Evolutionary conservation across 2,888 invertebrate species (phyloP).

Genomic region (Melipona bicolor): DNA sequence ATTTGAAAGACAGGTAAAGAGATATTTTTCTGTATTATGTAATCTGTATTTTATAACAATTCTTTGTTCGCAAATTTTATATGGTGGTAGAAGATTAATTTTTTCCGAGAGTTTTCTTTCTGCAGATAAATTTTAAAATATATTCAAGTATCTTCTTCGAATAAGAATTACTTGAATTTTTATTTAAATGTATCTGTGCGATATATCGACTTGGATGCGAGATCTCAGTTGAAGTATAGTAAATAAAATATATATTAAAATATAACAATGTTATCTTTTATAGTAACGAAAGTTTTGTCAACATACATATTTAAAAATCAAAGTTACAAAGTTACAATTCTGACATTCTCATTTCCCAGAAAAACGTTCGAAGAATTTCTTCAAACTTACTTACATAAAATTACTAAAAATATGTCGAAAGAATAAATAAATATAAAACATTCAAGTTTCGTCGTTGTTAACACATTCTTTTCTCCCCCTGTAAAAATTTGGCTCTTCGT

Average conservation of each 20-base stretch:
- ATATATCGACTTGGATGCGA: not conserved
- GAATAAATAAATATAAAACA: not conserved
- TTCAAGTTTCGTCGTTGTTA: not conserved
- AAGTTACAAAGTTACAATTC: too few species aligned
- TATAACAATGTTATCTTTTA: too few species aligned
- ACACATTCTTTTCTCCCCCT: not conserved
- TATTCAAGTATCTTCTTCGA: not conserved
- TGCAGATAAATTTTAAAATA: too few species aligned
- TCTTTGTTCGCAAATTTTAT: not conserved
- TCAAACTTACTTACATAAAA: too few species aligned
- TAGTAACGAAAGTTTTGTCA: too few species aligned
- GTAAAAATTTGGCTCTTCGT: not conserved
- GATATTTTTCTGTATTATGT: not conserved
- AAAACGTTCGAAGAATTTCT: too few species aligned
- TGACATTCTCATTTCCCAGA: too few species aligned
- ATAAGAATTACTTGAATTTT: not conserved
- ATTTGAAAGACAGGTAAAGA: too few species aligned
- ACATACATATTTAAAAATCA: too few species aligned
- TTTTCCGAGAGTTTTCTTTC: not conserved
- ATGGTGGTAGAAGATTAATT: not conserved
- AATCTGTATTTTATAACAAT: not conserved
- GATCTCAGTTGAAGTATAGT: not conserved
- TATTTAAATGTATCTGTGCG: not conserved
- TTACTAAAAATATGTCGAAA: not conserved
- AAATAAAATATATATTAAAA: too few species aligned